A percentile compares a stretch with the other conserved stretches of the same genome.
Conservation (phyloP, 2,888 invertebrate genomes). For the Eupithecia vulgata region DNA sequence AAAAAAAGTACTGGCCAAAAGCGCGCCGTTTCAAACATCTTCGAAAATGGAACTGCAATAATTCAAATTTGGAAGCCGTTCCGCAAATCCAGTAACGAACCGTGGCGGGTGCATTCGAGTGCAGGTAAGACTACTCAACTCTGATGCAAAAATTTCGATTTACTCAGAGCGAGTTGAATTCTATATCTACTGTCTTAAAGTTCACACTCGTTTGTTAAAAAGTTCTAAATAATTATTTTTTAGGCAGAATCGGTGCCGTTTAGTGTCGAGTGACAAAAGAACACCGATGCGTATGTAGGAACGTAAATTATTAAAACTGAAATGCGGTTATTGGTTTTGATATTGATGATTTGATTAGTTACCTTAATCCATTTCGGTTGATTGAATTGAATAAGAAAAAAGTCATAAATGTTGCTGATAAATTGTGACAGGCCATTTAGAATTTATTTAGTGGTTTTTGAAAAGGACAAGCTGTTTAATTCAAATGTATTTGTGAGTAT, state of each 20-base stretch:
- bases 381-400: conserved; percentile 4
- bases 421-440: conserved; percentile 17
- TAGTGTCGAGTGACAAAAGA: conserved; percentile 56
- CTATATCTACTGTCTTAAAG: neutral
- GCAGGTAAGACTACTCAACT: conserved; percentile 3
- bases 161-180: neutral
- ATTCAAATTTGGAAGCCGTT: conserved; percentile 74
- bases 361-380: conserved; percentile 8
- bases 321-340: conserved; percentile 32
- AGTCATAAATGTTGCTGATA: conserved; percentile 20
- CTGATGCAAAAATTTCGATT: neutral
- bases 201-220: neutral
- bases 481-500: neutral
- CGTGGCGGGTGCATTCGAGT: conserved; percentile 53
- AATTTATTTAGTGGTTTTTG: neutral
- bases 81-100: conserved; percentile 78
- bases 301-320: conserved; percentile 36
- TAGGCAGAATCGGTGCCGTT: neutral
- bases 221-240: neutral
- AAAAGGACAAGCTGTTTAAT: neutral
- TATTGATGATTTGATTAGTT: conserved; percentile 42
- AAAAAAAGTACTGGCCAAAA: conserved; percentile 22
- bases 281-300: conserved; percentile 33
- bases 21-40: conserved; percentile 27
- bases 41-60: conserved; percentile 57